phyloP scores from a whole-genome alignment of 2,888 invertebrate species.

The Drosophila pegasa region DNA sequence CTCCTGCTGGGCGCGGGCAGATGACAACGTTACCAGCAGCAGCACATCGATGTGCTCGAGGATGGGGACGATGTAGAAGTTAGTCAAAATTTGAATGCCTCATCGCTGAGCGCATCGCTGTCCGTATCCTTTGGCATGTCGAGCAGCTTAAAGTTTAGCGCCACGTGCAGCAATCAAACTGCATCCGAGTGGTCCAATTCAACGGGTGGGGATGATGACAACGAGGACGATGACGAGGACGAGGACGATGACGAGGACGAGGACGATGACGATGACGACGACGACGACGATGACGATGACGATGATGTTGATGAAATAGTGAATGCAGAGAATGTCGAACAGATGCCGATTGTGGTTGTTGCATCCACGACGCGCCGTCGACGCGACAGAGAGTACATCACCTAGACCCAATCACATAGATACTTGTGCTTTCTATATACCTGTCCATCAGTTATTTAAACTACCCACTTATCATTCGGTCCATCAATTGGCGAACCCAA shows the following conservation, averaged over 20 bases:
- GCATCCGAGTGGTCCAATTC: constrained; percentile 81
- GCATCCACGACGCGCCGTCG: constrained; percentile 53
- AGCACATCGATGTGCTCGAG: constrained; percentile 58
- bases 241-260: constrained; percentile 46
- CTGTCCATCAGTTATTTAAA: constrained; percentile 9
- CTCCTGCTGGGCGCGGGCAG: constrained; percentile 78
- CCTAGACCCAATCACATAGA: constrained; percentile 58
- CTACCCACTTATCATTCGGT: constrained; percentile 24
- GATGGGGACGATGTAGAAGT: constrained; percentile 69
- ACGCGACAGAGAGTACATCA: constrained; percentile 78
- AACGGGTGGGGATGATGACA: constrained; percentile 71
- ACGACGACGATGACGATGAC: constrained; percentile 12
- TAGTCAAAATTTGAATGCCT: constrained; percentile 77
- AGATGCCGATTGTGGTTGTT: constrained; percentile 53
- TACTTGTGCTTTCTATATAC: constrained; percentile 25
- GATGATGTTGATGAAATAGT: constrained; percentile 14
- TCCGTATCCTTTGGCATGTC: constrained; percentile 80
- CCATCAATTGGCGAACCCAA: constrained; percentile 23
- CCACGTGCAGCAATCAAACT: constrained; percentile 73
- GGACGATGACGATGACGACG: constrained; percentile 20
- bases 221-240: constrained; percentile 40
- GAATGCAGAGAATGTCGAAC: constrained; percentile 34
- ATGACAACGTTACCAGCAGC: constrained; percentile 79
- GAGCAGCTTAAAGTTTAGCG: constrained; percentile 80
- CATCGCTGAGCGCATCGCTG: constrained; percentile 78